These are phyloP conservation scores for Lampropteryx suffumata DNA, from an alignment of 2,888 invertebrate species.

Conservation along the genomic window DNA sequence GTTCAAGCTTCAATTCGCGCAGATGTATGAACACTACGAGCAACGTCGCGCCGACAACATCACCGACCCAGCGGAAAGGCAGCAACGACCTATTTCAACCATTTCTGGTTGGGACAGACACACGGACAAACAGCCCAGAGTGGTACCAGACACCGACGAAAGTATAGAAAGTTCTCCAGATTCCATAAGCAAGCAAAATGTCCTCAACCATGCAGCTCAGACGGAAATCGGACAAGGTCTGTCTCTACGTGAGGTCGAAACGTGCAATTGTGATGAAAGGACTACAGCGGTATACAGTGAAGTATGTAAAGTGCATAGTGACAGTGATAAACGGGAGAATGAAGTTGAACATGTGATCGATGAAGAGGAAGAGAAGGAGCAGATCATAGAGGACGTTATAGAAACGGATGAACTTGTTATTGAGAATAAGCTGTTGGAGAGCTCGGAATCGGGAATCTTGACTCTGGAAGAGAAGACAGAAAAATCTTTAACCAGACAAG, in stretches of 20 bases:
- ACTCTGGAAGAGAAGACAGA: slow-evolving; percentile 63
- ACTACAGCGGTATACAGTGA: slow-evolving; percentile 83
- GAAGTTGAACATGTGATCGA: slow-evolving; percentile 63
- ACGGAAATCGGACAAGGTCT: slow-evolving; percentile 74
- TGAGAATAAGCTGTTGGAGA: slow-evolving; percentile 63
- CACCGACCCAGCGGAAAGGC: slow-evolving; percentile 95
- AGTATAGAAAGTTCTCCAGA: slow-evolving; percentile 48
- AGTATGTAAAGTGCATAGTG: slow-evolving; percentile 84
- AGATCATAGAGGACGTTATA: slow-evolving; percentile 37
- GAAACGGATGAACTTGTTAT: slow-evolving; percentile 55
- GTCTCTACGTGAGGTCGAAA: slow-evolving; percentile 70
- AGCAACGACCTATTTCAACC: slow-evolving; percentile 96
- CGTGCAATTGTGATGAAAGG: slow-evolving; percentile 66
- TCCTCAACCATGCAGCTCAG: slow-evolving; percentile 73
- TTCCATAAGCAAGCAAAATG: slow-evolving; percentile 50
- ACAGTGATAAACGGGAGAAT: slow-evolving; percentile 58
- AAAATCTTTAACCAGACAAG: slow-evolving; percentile 66
- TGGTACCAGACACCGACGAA: slow-evolving; percentile 45
- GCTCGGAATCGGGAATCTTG: slow-evolving; percentile 69
- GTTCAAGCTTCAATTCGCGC: slow-evolving; percentile 97
- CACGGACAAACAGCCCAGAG: slow-evolving; percentile 42
- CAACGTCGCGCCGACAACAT: slow-evolving; percentile 96
- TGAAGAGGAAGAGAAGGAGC: slow-evolving; percentile 47
- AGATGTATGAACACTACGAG: slow-evolving; percentile 98
- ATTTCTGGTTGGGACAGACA: slow-evolving; percentile 96